These are phyloP conservation scores for Conchocele bisecta DNA, from an alignment of 2,888 invertebrate species.

Conservation along the genomic window DNA sequence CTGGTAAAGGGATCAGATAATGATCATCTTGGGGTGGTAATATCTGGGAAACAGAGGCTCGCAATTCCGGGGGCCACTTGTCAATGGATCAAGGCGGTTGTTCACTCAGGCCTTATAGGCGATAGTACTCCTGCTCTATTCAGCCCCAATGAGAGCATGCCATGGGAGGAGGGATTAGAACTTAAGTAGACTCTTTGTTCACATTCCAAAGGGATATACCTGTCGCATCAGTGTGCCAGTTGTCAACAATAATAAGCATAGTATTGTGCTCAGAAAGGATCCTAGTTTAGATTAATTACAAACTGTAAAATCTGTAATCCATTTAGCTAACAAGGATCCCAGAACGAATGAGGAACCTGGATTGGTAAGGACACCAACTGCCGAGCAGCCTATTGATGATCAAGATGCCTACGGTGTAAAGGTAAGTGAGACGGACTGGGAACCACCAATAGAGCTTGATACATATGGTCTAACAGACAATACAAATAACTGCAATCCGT, in stretches of 20 bases:
- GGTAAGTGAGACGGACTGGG: constrained; percentile 16
- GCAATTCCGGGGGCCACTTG: not conserved
- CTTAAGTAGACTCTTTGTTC: not conserved
- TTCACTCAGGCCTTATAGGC: no score
- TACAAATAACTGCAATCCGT: constrained; percentile 17
- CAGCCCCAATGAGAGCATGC: no score
- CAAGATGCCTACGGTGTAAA: no score
- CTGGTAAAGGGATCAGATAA: no score
- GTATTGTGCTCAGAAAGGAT: not conserved
- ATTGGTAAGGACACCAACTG: no score
- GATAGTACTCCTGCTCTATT: no score
- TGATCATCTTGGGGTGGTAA: not conserved
- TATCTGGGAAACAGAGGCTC: not conserved
- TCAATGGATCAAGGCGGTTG: no score
- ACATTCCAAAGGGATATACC: not conserved
- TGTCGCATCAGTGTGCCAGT: not conserved
- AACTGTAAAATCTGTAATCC: not conserved
- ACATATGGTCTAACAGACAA: no score
- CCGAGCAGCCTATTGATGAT: no score
- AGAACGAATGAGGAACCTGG: not conserved
- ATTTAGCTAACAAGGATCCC: not conserved
- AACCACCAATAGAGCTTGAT: no score
- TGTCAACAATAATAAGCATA: not conserved
- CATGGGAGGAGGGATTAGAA: not conserved
- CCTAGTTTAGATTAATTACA: not conserved